Base-by-base conservation (phyloP, 2,113 vertebrate genomes). In the Cochlearius cochlearius region DNA sequence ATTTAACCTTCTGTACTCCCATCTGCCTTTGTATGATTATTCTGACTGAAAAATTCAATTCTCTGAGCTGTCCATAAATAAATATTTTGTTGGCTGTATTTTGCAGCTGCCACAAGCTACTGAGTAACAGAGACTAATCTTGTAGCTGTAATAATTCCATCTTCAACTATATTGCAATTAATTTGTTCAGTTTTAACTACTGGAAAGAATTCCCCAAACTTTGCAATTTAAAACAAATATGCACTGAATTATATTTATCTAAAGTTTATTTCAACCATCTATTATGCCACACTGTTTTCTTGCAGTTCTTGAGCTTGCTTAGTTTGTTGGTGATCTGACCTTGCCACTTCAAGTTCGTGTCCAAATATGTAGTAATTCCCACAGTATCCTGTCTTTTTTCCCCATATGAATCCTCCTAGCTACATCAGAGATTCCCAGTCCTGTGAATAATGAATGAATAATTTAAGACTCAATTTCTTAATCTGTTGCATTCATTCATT, bases 381-480 rank as follows among this genome's bases (percentile, higher is more conserved):
- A 63, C 8, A 50, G 52, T 30, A 84, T 63, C 73, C 12, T 30
- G 27, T 27, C 22, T 68, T 82, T 71, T 58, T 43, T 10, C 1
- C 9, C 49, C 25, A 12, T 9, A 7, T 62, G 84, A 84, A 85
- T 92, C 26, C 34, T 75, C 25, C 49, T 62, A 77, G 58, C 29
- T 86, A 69, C 55, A 69, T 62, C 52, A 73, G 80, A 94, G 53
- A 85, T 72, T 77, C 62, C 71, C 72, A 88, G 58, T 29, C 43
- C 58, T 76, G 68, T 50, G 91, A 94, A 94, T 85, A 96, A 96
- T 64, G 73, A 96, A 92, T 97, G 62, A 94, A 95, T 96, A 95
- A 96, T 97, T 92, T 81, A 96, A 72, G 72, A 95, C 45, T 93
- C 94, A 94, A 89, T 96, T 95, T 92, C 91, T 94, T 95, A 92